phyloP scores from a whole-genome alignment of 1,140 invertebrate genomes.

The Drosophila subpulchrella region DNA sequence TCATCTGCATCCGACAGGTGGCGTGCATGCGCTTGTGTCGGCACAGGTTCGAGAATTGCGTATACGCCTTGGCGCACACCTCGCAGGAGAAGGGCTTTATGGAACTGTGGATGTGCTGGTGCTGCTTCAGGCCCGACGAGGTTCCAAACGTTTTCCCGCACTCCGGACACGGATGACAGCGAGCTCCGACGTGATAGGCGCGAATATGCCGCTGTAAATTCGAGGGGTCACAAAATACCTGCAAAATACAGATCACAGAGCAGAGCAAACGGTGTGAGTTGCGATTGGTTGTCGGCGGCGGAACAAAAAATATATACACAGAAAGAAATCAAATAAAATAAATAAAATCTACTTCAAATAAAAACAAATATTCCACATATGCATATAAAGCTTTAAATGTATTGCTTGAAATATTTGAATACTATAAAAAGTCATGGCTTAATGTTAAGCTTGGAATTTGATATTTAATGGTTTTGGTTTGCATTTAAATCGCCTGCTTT shows the following conservation, averaged over 20 bases:
- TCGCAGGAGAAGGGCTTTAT: slow-evolving; percentile 99
- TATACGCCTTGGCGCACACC: slow-evolving; percentile 97
- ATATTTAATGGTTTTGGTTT: too few relatives aligned
- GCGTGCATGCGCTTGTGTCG: slow-evolving; percentile 99
- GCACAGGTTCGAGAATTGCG: slow-evolving; percentile 99
- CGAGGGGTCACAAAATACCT: slow-evolving; percentile 97
- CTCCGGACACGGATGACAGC: slow-evolving; percentile 97
- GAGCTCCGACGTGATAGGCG: slow-evolving; percentile 95
- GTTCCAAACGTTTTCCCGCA: slow-evolving; percentile 99
- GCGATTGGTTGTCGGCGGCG: slow-evolving; percentile 26
- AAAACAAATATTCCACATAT: too few relatives aligned
- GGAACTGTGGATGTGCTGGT: slow-evolving; percentile 99
- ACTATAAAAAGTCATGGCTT: too few relatives aligned
- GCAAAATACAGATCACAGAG: slow-evolving; percentile 80
- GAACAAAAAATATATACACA: slow-evolving; percentile 6
- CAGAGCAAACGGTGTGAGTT: slow-evolving; percentile 31
- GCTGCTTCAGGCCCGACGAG: slow-evolving; percentile 98
- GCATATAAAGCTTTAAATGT: too few relatives aligned
- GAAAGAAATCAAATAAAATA: not conserved
- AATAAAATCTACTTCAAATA: too few relatives aligned
- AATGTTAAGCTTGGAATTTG: not conserved
- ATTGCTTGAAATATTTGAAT: too few relatives aligned
- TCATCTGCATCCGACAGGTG: slow-evolving; percentile 94
- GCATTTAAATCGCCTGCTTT: not conserved
- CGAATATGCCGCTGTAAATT: slow-evolving; percentile 98